Conservation (phyloP, 2,113 vertebrate species). For the Rutilus rutilus region DNA sequence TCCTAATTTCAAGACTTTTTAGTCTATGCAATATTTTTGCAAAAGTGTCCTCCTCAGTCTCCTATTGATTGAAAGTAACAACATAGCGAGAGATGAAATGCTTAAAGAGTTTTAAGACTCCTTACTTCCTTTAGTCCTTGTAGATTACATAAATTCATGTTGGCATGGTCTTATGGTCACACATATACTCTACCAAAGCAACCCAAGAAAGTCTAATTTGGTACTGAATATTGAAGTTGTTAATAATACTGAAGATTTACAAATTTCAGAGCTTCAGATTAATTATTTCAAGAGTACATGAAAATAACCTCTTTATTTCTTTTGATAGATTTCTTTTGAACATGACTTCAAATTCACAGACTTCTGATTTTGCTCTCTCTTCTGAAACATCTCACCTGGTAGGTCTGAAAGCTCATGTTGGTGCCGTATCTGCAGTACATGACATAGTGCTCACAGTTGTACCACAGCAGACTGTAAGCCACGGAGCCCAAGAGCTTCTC, state of each 20-base stretch:
- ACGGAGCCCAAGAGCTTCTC: constrained; percentile 86
- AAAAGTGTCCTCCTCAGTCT: background rate
- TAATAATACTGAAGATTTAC: background rate
- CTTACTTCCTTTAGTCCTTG: background rate
- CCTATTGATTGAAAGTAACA: background rate
- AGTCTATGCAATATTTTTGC: background rate
- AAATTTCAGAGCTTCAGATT: background rate
- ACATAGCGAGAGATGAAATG: background rate
- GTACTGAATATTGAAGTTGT: background rate
- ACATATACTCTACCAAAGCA: background rate
- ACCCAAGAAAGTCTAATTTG: background rate
- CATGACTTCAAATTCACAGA: background rate
- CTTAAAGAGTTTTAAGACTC: background rate
- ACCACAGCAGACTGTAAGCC: constrained; percentile 93
- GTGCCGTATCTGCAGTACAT: constrained; percentile 93
- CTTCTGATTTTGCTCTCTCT: background rate
- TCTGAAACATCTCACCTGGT: constrained; percentile 78
- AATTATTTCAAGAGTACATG: background rate
- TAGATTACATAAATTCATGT: background rate
- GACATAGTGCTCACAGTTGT: constrained; percentile 98
- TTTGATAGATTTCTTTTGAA: background rate
- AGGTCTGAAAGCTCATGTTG: constrained; percentile 89
- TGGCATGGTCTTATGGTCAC: background rate
- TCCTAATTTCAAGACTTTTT: background rate
- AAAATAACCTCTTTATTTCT: background rate